Evolutionary conservation across 2,888 invertebrate genomes (phyloP), one percentile per base, ranked within the genome.

Genomic region (Plebejus melissa): DNA sequence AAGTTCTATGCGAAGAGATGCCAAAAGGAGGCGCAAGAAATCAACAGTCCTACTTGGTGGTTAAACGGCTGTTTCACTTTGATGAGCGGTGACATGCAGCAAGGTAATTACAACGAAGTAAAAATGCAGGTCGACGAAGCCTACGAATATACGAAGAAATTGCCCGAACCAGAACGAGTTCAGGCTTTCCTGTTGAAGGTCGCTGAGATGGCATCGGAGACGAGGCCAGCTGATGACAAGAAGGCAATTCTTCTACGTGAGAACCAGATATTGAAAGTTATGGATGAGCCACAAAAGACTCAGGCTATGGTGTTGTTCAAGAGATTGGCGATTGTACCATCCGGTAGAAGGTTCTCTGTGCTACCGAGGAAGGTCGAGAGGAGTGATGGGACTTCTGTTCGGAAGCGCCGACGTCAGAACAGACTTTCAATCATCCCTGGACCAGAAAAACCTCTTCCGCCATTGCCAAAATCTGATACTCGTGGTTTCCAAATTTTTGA

Each of bases 21-120:
- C 78, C 93, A 93, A 78, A 83, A 86, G 74, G 90, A 93, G 78
- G 91, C 93, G 75, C 86, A 88, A 75, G 89, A 90, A 77, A 78
- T 92, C 41, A 83, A 85, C 36, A 91, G 83, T 77, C 82, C 85
- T 1, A 87, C 88, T 0, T 93, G 93, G 93, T 93, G 93, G 93
- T 79, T 93, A 16, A 92, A 93, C 78, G 92, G 90, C 0, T 88
- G 87, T 58, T 92, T 93, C 74, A 89, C 88, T 1, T 77, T 93
- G 4, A 90, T 93, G 88, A 91, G 91, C 76, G 90, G 92, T 1
- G 93, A 93, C 74, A 92, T 93, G 91, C 92, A 92, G 79, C 93
- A 93, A 81, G 89, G 89, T 4, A 93, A 93, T 76, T 84, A 89
- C 0, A 93, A 93, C 76, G 93, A 93, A 77, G 91, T 93, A 5